Evolutionary conservation across 2,888 invertebrate genomes (phyloP).

Genomic region (Morpho achilles): DNA sequence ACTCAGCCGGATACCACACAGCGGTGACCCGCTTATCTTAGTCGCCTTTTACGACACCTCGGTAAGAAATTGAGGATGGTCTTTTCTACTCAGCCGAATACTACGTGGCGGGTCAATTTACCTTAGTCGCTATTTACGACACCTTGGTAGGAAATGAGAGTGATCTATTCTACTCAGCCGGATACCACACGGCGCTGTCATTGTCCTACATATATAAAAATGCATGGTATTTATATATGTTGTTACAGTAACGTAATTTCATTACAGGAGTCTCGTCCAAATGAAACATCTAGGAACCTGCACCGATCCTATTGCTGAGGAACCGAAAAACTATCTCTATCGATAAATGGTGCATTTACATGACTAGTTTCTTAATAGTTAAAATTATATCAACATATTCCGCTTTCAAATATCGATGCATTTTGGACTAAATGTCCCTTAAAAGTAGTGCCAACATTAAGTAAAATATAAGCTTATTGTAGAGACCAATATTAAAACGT

Average conservation of each 20-base stretch:
- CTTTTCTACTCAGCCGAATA: too few relatives aligned
- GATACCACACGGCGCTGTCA: too few relatives aligned
- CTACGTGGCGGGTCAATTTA: too few relatives aligned
- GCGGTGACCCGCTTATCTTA: too few relatives aligned
- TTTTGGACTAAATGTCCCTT: conserved; percentile 38
- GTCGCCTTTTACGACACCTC: too few relatives aligned
- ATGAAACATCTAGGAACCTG: conserved; percentile 91
- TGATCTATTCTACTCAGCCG: too few relatives aligned
- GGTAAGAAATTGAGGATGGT: too few relatives aligned
- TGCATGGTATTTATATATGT: too few relatives aligned
- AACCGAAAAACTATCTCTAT: conserved; percentile 93
- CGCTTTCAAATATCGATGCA: conserved; percentile 44
- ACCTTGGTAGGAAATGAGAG: too few relatives aligned
- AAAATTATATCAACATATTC: conserved; percentile 42
- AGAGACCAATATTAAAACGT: conserved; percentile 25
- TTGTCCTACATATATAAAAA: too few relatives aligned
- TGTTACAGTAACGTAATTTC: neutral
- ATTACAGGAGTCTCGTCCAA: conserved; percentile 82
- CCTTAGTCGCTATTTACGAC: too few relatives aligned
- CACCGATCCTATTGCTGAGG: conserved; percentile 89
- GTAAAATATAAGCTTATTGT: conserved; percentile 24
- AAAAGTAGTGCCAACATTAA: conserved; percentile 58
- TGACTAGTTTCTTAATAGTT: conserved; percentile 12
- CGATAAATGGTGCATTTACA: conserved; percentile 45
- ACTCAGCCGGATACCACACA: too few relatives aligned